Conservation (phyloP, 92 coral and sea anemone species). For the Bergia puertoricense region DNA sequence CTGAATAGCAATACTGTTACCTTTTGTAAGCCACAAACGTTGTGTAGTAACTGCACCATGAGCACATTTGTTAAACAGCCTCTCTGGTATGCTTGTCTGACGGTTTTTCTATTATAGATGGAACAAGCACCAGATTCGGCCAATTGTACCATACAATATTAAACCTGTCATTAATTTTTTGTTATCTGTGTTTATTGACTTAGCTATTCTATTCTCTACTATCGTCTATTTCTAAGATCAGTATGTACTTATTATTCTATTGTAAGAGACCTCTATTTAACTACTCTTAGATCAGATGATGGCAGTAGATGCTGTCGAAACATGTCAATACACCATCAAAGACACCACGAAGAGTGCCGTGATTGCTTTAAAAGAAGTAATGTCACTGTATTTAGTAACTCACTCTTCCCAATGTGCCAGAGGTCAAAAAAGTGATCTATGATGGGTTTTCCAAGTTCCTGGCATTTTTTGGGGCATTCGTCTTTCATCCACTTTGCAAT, state of each 20-base stretch:
- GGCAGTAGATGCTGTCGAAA: no score
- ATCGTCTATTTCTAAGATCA: not conserved
- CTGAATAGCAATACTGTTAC: no score
- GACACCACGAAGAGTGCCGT: not conserved
- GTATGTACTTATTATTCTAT: constrained; percentile 3
- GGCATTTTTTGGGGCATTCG: no score
- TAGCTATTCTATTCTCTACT: not conserved
- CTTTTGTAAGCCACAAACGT: no score
- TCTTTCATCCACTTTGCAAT: no score
- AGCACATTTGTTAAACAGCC: no score
- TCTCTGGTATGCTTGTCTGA: constrained; percentile 24
- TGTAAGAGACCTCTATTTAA: constrained; percentile 4
- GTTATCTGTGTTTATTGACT: not conserved
- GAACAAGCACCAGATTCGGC: not conserved
- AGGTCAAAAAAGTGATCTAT: no score
- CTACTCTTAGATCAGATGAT: not conserved
- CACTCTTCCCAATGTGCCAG: no score
- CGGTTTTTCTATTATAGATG: not conserved
- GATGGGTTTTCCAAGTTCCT: no score
- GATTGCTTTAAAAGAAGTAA: no score
- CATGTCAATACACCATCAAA: not conserved
- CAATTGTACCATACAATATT: not conserved
- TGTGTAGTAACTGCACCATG: no score
- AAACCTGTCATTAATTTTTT: not conserved
- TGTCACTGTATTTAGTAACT: no score